Base-by-base conservation (phyloP, 2,113 vertebrate genomes). In the Rhynchomys soricoides region DNA sequence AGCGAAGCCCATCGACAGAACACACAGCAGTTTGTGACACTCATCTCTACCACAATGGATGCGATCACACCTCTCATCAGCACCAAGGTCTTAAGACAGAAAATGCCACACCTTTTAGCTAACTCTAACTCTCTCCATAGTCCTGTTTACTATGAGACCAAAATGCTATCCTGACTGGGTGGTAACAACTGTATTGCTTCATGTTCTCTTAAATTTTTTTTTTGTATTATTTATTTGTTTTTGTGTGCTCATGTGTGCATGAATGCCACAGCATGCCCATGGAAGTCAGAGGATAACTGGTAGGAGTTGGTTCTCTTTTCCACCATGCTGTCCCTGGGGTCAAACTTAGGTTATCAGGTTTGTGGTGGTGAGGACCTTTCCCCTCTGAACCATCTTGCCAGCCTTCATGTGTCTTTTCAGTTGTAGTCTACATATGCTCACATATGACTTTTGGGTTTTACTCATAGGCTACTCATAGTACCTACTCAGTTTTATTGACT, bases 21-120 rank as follows among this genome's bases (percentile, higher is more conserved):
- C 98, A 99, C 99, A 2, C 98, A 99, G 92, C 99, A 99, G 97
- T 99, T 99, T 86, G 98, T 99, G 95, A 99, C 99, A 4, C 99
- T 99, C 40, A 98, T 99, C 98, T 99, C 99, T 68, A 99, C 99
- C 0, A 96, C 99, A 2, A 98, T 99, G 98, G 99, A 99, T 52
- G 99, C 99, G 8, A 98, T 99, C 90, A 99, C 99, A 3, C 99
- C 99, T 26, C 99, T 99, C 78, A 99, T 99, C 98, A 99, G 99
- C 97, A 98, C 98, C 2, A 99, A 99, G 99, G 99, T 99, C 99
- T 66, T n/a, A 3, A 2, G 37, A n/a, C 3, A 55, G n/a, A 0
- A 3, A 74, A 66, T 21, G n/a, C 71, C 40, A 1, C 6, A 1
- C 55, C 40, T 83, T 78, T 59, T 70, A 24, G n/a, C 66, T 83